Conservation (phyloP, 92 coral and sea anemone genomes). For the Epizoanthus scotinus region DNA sequence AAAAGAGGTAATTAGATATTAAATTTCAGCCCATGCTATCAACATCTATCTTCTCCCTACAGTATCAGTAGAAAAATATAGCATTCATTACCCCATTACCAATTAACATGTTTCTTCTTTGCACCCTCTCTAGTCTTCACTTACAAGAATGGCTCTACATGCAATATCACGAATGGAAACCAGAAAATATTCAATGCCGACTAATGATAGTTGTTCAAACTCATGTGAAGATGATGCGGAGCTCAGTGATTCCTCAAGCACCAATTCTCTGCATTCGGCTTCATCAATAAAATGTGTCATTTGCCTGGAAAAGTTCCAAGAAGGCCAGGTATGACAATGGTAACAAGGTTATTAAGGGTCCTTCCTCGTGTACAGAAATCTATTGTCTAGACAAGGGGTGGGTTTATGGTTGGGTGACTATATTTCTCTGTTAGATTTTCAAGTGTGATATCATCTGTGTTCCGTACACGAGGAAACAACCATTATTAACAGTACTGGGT, state of each 20-base stretch:
- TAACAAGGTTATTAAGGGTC: too few species aligned
- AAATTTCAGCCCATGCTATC: not conserved
- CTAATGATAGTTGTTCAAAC: conserved; percentile 45
- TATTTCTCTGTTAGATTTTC: too few species aligned
- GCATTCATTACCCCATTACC: not conserved
- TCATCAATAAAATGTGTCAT: conserved; percentile 81
- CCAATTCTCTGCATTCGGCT: conserved; percentile 41
- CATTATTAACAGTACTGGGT: too few species aligned
- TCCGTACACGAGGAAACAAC: too few species aligned
- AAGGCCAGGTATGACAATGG: conserved; percentile 82
- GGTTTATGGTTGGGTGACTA: too few species aligned
- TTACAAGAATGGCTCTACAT: conserved; percentile 97
- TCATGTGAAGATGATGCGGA: conserved; percentile 48
- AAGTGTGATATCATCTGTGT: too few species aligned
- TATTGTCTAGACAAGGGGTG: too few species aligned
- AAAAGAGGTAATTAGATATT: conserved; percentile 75
- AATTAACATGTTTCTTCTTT: not conserved
- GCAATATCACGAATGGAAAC: conserved; percentile 99
- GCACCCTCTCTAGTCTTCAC: conserved; percentile 67
- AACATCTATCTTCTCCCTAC: not conserved
- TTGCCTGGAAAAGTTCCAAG: conserved; percentile 90
- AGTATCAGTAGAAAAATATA: not conserved
- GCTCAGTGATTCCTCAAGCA: conserved; percentile 61
- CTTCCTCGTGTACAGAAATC: too few species aligned
- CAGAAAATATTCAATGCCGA: conserved; percentile 67